Evolutionary conservation across 2,113 vertebrate species (phyloP).

Genomic region (Orthonyx spaldingii): DNA sequence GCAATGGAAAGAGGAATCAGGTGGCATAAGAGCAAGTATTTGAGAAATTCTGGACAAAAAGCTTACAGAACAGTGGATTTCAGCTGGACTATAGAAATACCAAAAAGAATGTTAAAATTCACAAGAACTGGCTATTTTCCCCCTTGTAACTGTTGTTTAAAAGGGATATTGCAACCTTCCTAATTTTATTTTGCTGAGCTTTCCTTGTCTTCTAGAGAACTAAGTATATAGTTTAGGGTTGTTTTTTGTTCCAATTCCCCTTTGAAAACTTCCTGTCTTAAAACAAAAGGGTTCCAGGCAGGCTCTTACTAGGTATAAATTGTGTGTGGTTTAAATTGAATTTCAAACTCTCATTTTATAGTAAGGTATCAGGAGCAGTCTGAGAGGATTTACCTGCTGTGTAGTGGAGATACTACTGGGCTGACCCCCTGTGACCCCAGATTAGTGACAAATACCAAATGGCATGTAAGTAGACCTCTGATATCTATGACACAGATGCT

Average conservation of each 20-base stretch:
- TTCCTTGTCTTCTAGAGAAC: not conserved
- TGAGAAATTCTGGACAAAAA: not conserved
- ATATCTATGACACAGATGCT: not conserved
- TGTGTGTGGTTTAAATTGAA: not conserved
- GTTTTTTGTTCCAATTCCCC: not conserved
- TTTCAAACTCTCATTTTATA: not conserved
- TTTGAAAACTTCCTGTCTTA: not conserved
- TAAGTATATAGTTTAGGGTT: not conserved
- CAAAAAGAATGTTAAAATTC: not conserved
- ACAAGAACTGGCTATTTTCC: not conserved
- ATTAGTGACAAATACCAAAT: slow-evolving; percentile 9
- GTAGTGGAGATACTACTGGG: not conserved
- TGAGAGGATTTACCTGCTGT: not conserved
- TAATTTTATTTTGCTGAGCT: not conserved
- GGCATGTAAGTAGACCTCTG: not conserved
- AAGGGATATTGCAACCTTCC: not conserved
- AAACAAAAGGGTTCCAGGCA: not conserved
- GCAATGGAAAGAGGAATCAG: not conserved
- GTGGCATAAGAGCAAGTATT: not conserved
- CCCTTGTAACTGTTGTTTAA: not conserved
- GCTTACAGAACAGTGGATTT: not conserved
- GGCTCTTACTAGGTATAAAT: not conserved
- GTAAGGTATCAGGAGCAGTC: not conserved
- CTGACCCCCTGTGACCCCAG: not conserved
- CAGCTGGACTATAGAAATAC: not conserved